These are phyloP conservation scores for Drosophila miranda DNA, from an alignment of 1,140 invertebrate species.

Conservation along the genomic window DNA sequence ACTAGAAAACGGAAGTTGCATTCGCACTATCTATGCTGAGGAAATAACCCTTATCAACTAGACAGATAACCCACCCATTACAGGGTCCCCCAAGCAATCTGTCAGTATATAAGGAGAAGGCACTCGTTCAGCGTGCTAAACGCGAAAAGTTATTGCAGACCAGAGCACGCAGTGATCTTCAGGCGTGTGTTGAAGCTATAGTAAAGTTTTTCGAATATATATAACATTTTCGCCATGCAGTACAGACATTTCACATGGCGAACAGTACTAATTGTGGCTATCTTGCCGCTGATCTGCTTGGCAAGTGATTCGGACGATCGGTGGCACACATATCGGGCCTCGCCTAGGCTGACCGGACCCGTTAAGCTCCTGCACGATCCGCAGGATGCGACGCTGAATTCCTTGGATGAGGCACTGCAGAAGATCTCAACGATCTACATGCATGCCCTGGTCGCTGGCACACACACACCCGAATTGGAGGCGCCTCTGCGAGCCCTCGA, in stretches of 20 bases:
- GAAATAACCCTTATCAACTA: slow-evolving; percentile 38
- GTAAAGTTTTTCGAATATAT: neutral
- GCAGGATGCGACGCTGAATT: slow-evolving; percentile 52
- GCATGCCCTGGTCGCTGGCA: slow-evolving; percentile 69
- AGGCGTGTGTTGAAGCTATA: slow-evolving; percentile 46
- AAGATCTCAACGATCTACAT: slow-evolving; percentile 71
- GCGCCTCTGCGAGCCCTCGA: slow-evolving; percentile 56
- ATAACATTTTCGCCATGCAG: slow-evolving; percentile 7
- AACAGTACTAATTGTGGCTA: neutral
- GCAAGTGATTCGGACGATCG: slow-evolving; percentile 8
- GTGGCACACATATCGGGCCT: slow-evolving; percentile 34
- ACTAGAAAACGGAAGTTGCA: slow-evolving; percentile 37
- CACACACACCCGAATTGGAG: slow-evolving; percentile 67
- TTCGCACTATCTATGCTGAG: slow-evolving; percentile 37
- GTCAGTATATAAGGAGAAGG: slow-evolving; percentile 42
- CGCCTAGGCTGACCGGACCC: slow-evolving; percentile 55
- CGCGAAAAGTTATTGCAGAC: slow-evolving; percentile 46
- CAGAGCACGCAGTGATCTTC: slow-evolving; percentile 64
- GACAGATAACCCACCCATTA: slow-evolving; percentile 42
- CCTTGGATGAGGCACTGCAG: slow-evolving; percentile 55
- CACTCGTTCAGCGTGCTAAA: neutral
- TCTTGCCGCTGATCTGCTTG: slow-evolving; percentile 11
- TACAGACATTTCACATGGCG: neutral
- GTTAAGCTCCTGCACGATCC: slow-evolving; percentile 41
- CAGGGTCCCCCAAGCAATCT: neutral